Percentiles rank a stretch among this genome's conserved stretches.
Evolutionary conservation across 2,797 vertebrate species (phyloP).

Genomic region (Coccyzus lansbergi): DNA sequence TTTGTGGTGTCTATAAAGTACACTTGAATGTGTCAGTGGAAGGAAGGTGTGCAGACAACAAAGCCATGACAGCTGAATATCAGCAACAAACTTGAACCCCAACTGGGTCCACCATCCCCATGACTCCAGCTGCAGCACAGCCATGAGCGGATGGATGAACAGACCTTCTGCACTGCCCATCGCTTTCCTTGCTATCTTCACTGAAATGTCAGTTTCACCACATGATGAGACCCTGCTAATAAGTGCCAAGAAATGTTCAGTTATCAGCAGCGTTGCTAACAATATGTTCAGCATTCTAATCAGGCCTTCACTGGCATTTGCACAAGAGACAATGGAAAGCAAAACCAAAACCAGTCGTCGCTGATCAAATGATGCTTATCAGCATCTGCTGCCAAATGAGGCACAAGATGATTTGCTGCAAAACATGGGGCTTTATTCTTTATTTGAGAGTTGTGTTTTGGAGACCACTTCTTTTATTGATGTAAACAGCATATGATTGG

Average conservation of each 20-base stretch:
- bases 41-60: conserved; percentile 80
- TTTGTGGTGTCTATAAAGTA: conserved; percentile 76
- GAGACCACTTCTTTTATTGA: background rate
- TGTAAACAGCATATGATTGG: conserved; percentile 26
- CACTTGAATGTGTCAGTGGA: conserved; percentile 75
- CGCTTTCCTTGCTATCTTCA: conserved; percentile 24
- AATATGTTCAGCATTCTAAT: conserved; percentile 67
- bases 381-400: background rate
- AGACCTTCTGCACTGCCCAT: conserved; percentile 55
- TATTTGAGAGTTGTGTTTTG: background rate
- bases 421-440: background rate
- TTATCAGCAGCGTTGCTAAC: conserved; percentile 57
- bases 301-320: conserved; percentile 35
- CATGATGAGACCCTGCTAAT: conserved; percentile 47
- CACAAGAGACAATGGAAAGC: conserved; percentile 47
- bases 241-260: conserved; percentile 24
- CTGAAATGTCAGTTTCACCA: conserved; percentile 63
- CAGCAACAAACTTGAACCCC: conserved; percentile 88
- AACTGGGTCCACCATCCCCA: conserved; percentile 81
- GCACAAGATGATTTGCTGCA: background rate
- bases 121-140: conserved; percentile 78
- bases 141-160: background rate
- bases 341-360: conserved; percentile 20
- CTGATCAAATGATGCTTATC: conserved; percentile 17
- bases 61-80: conserved; percentile 84